Base-by-base conservation (phyloP, 2,113 vertebrate species). In the Lepisosteus oculatus region DNA sequence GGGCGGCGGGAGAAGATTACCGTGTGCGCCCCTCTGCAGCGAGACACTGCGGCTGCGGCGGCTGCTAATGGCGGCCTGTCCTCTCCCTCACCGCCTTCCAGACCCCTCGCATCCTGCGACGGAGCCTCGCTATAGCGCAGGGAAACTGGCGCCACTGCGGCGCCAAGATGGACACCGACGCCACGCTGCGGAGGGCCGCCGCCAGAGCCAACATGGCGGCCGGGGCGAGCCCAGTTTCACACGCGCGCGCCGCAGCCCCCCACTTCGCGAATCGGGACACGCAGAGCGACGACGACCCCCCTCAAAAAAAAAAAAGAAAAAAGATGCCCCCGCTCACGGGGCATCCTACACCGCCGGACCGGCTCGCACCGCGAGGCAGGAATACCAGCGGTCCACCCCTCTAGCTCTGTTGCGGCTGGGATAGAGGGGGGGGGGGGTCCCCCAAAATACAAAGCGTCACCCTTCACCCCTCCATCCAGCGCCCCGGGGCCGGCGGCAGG, bases 121-220 rank as follows among this genome's bases (percentile, higher is more conserved):
- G 78, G 85, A 77, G 70, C 79, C 68, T 78, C 74, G 83, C 82
- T 88, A 85, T 88, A 85, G 88, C 81, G 88, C 90, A 90, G 84
- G 86, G 86, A 89, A 92, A 87, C 87, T 81, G 75, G 82, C 80
- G 74, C 79, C 80, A 70, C 85, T 83, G 84, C 85, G 90, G 91
- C 91, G 86, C 90, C 90, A 93, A 92, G 83, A 93, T 91, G 91
- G 91, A 89, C 56, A 81, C 86, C 83, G 68, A 59, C 65, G 85
- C 70, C 85, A 84, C 86, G 84, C 87, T 84, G 7, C 6, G 59
- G 47, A 14, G 14, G 79, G 87, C 84, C 80, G 80, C 81, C 81
- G 84, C 81, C 82, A 83, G 90, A 90, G 85, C 91, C 90, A 88
- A 86, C 91, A 93, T 92, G 90, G 89, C 85, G 86, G 81, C 78